Evolutionary conservation across 2,888 invertebrate species (phyloP).

Genomic region (Biston betularia): DNA sequence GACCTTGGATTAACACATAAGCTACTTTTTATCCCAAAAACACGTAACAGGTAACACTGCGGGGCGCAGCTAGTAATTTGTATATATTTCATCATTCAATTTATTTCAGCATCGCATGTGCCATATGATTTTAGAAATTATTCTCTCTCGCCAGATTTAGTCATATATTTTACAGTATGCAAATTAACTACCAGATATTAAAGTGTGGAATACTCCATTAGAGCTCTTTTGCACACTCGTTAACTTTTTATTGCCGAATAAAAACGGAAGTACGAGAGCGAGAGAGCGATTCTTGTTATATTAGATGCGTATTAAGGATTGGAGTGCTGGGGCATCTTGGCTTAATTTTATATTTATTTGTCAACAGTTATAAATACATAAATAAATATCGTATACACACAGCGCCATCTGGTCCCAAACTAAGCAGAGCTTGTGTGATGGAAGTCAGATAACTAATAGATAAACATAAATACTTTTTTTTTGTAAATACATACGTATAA

Average conservation of each 20-base stretch:
- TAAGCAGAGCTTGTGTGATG: too few species aligned
- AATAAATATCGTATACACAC: too few species aligned
- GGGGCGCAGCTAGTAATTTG: too few species aligned
- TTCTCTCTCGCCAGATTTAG: neutral
- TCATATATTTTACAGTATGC: constrained; percentile 2
- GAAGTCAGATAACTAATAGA: too few species aligned
- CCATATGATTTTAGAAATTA: constrained; percentile 9
- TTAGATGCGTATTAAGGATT: neutral
- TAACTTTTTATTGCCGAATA: constrained; percentile 32
- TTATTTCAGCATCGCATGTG: constrained; percentile 1
- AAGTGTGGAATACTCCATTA: constrained; percentile 29
- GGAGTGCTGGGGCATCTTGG: neutral
- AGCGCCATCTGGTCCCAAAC: too few species aligned
- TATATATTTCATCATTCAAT: neutral
- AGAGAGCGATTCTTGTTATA: constrained; percentile 12
- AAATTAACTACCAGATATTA: constrained; percentile 29
- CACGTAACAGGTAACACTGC: too few species aligned
- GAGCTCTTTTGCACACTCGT: constrained; percentile 31
- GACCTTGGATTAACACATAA: too few species aligned
- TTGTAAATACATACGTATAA: too few species aligned
- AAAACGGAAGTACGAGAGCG: constrained; percentile 24
- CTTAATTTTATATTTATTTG: neutral
- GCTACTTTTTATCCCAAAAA: too few species aligned
- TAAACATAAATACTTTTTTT: too few species aligned
- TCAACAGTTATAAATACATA: too few species aligned